phyloP scores from a whole-genome alignment of 2,113 vertebrate genomes.

The Lanius collurio region DNA sequence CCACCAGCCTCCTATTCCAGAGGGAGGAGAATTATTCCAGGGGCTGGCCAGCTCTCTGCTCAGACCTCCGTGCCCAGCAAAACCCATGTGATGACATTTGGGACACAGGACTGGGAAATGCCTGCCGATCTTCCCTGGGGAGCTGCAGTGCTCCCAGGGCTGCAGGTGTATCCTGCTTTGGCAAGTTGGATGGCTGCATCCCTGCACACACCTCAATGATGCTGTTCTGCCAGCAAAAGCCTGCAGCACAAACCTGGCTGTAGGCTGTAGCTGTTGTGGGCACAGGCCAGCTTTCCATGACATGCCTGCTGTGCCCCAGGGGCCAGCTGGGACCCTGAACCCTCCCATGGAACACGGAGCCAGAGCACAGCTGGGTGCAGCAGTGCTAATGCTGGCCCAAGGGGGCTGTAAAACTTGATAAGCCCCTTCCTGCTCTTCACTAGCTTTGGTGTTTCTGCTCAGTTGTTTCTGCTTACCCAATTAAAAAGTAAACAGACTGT shows the following conservation, averaged over 20 bases:
- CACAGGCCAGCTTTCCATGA: neutral
- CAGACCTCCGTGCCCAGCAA: neutral
- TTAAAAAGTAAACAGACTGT: neutral
- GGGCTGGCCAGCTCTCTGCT: neutral
- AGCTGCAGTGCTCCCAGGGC: neutral
- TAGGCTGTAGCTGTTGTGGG: neutral
- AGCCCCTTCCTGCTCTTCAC: neutral
- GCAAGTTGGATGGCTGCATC: neutral
- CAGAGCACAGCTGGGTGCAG: neutral
- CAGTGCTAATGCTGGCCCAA: neutral
- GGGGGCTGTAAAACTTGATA: neutral
- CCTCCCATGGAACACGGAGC: rapidly evolving
- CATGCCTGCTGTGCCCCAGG: neutral
- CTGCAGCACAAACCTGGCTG: neutral
- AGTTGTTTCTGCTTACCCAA: neutral
- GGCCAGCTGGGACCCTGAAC: neutral
- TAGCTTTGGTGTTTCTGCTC: neutral
- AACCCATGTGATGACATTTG: neutral
- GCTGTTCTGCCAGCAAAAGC: neutral
- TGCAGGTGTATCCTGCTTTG: neutral
- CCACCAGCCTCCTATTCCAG: neutral
- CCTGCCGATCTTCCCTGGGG: neutral
- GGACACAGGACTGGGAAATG: neutral
- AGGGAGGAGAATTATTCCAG: neutral
- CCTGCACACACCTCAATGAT: neutral